These are phyloP conservation scores for Camponotus fellah DNA, from an alignment of 2,888 invertebrate genomes.

Conservation along the genomic window DNA sequence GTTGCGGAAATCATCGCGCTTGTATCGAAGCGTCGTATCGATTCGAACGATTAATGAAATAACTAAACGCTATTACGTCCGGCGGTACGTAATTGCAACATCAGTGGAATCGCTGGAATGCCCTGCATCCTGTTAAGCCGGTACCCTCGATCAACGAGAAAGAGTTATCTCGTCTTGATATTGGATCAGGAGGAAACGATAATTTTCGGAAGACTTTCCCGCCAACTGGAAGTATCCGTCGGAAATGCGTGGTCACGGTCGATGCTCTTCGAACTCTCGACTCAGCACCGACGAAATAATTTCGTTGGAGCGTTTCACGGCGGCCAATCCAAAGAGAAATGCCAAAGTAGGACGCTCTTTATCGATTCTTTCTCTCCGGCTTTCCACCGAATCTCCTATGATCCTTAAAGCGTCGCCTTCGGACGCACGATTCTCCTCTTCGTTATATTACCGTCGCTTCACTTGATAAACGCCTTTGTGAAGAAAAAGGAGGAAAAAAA, in stretches of 20 bases:
- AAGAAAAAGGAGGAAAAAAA: conserved; percentile 5
- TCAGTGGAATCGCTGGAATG: conserved; percentile 42
- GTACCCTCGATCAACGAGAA: conserved; percentile 57
- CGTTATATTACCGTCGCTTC: conserved; percentile 52
- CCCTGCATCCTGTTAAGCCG: conserved; percentile 56
- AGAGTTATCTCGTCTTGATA: conserved; percentile 66
- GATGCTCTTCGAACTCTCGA: conserved; percentile 47
- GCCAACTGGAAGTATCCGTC: conserved; percentile 36
- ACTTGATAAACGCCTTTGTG: conserved; percentile 43
- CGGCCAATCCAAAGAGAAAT: conserved; percentile 49
- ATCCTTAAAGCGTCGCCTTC: conserved; percentile 49
- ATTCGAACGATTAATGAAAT: conserved; percentile 36
- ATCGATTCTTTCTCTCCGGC: conserved; percentile 26
- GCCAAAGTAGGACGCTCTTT: conserved; percentile 43
- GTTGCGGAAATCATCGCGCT: conserved; percentile 37
- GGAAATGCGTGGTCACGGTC: conserved; percentile 53
- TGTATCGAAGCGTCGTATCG: neutral
- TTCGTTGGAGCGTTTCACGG: conserved; percentile 20
- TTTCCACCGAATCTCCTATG: conserved; percentile 51
- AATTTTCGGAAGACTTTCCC: conserved; percentile 60
- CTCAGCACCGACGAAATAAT: conserved; percentile 62
- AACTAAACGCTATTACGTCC: conserved; percentile 49
- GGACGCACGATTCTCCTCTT: conserved; percentile 44
- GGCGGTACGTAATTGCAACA: conserved; percentile 49
- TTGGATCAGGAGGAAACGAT: conserved; percentile 62